Evolutionary conservation across 2,797 vertebrate genomes (phyloP), one percentile per base, ranked within the genome.

Genomic region (Smutsia gigantea): DNA sequence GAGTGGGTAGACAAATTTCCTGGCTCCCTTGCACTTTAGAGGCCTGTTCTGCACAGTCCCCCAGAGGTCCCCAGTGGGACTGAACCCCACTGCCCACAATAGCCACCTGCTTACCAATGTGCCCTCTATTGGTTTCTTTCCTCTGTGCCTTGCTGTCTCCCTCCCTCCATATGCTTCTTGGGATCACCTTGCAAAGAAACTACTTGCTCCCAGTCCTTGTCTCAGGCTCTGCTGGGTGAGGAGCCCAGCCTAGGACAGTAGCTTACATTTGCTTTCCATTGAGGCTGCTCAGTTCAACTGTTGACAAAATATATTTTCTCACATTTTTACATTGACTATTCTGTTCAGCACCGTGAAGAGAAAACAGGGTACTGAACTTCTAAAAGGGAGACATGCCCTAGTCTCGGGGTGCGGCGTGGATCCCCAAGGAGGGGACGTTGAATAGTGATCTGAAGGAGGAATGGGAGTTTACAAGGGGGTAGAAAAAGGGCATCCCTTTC

Each of bases 91-190:
- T 12, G 27, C 14, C 55, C 15, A n/a, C 11, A 5, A 34, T 5
- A 19, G 53, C 31, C 29, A 19, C 69, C 19, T 19, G 46, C 34
- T 81, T n/a, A 15, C 25, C 9, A 5, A 13, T 0, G 21, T 6
- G 2, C 8, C 31, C 34, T 2, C 0, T 0, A 0, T 1, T 3
- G 13, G 7, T 27, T 39, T 74, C 27, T 13, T 18, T 13, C 69
- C 27, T 46, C 5, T 5, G n/a, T 9, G 49, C 53, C 66, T 59
- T 27, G 21, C 37, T 21, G 21, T 23, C 51, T 42, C 61, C 0
- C 12, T 23, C 4, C 15, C 29, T 31, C 42, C 17, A 39, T 46
- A 7, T 34, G 46, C 29, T 34, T 39, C 39, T 31, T 53, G 90
- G 23, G 3, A 11, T 29, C 74, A 4, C 81, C 64, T 57, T 72